A percentile compares a stretch with the other conserved stretches of the same genome.
Evolutionary conservation across 2,797 vertebrate genomes (phyloP).

Genomic region (Pyrocephalus nanus): DNA sequence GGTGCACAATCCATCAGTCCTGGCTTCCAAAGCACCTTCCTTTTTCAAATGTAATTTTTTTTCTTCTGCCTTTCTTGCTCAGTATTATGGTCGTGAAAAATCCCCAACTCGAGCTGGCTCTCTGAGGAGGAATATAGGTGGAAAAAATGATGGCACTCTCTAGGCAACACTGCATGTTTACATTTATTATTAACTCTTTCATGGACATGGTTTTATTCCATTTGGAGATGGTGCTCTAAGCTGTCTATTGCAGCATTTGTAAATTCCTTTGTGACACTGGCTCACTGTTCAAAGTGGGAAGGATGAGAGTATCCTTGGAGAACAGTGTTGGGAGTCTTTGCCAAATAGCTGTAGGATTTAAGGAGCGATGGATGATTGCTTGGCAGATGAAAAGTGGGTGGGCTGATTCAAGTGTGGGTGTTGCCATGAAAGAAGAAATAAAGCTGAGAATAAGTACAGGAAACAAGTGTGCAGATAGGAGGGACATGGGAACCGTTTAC

Average conservation of each 20-base stretch:
- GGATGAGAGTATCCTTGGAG: background rate
- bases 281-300: background rate
- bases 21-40: background rate
- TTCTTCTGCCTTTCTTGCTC: background rate
- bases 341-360: conserved; percentile 7
- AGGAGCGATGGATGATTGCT: background rate
- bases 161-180: background rate
- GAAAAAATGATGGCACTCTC: background rate
- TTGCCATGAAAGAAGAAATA: conserved; percentile 39
- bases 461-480: conserved; percentile 45
- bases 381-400: conserved; percentile 61
- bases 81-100: background rate
- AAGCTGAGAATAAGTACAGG: conserved; percentile 53
- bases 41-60: background rate
- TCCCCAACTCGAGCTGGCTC: background rate
- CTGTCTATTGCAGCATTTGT: conserved; percentile 32
- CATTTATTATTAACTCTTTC: background rate
- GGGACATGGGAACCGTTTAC: background rate
- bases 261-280: background rate
- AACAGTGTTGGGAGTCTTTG: background rate
- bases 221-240: conserved; percentile 9
- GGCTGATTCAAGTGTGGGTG: conserved; percentile 38
- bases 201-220: background rate
- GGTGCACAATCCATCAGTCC: background rate
- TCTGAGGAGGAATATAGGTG: background rate